Conservation (phyloP, 2,888 invertebrate genomes). For the Timandra comae region DNA sequence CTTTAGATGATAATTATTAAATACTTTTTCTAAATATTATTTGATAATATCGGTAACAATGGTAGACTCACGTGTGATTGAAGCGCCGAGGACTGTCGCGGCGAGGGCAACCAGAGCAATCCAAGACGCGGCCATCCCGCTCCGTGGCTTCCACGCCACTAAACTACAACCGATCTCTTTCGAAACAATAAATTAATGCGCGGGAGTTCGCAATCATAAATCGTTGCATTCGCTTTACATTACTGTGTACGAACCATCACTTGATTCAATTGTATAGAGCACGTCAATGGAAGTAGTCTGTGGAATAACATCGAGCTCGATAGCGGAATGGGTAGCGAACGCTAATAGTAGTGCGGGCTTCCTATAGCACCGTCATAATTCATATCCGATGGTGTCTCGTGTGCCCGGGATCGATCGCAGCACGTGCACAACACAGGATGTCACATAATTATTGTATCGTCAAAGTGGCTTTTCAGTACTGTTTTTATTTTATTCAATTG, state of each 20-base stretch:
- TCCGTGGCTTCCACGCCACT: constrained; percentile 60
- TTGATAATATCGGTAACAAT: too few relatives aligned
- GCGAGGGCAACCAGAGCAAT: constrained; percentile 54
- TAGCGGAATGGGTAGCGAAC: constrained; percentile 18
- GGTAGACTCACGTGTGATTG: constrained; percentile 68
- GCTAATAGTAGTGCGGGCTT: constrained; percentile 48
- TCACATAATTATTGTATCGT: constrained; percentile 30
- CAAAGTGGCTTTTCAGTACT: constrained; percentile 19
- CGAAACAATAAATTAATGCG: constrained; percentile 47
- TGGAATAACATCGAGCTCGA: constrained; percentile 18
- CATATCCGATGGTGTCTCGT: constrained; percentile 46
- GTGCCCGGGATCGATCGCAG: constrained; percentile 37
- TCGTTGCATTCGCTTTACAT: constrained; percentile 6
- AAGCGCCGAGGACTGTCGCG: constrained; percentile 61
- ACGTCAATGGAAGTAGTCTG: constrained; percentile 23
- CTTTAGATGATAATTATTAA: too few relatives aligned
- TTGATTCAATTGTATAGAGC: constrained; percentile 1
- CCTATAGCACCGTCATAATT: constrained; percentile 51
- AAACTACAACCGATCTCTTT: constrained; percentile 48
- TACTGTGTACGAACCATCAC: constrained; percentile 3
- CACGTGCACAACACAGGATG: constrained; percentile 49
- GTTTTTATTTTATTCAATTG: background rate
- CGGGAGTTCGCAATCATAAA: constrained; percentile 23
- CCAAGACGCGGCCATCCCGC: constrained; percentile 61
- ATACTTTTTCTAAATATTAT: too few relatives aligned